These are phyloP conservation scores for Eudemis profundana DNA, from an alignment of 2,888 invertebrate genomes.

Conservation along the genomic window DNA sequence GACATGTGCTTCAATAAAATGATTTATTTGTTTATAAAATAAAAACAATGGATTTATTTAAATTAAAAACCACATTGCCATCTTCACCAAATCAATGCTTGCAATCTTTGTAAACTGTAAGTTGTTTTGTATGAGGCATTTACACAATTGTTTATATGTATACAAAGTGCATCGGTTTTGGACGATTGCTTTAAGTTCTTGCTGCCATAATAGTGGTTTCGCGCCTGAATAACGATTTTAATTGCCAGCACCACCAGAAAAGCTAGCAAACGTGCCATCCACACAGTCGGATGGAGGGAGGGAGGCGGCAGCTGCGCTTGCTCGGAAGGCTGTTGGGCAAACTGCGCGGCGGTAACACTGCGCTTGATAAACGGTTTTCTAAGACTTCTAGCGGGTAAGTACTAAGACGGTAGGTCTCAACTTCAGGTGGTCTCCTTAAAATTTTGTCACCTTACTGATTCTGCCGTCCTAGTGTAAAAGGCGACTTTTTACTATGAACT, in stretches of 20 bases:
- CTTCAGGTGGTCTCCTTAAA: no score
- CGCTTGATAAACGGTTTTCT: conserved; percentile 66
- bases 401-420: background rate
- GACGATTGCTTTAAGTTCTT: no score
- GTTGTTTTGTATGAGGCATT: no score
- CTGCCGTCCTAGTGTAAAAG: no score
- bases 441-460: no score
- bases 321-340: conserved; percentile 69
- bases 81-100: conserved; percentile 4
- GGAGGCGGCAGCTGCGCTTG: conserved; percentile 70
- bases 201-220: no score
- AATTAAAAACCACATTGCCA: conserved; percentile 24
- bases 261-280: conserved; percentile 14
- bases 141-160: no score
- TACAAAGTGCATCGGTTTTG: no score
- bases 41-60: conserved; percentile 27
- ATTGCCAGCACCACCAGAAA: conserved; percentile 9
- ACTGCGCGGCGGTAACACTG: conserved; percentile 69
- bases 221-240: background rate
- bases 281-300: conserved; percentile 65
- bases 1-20: conserved; percentile 12
- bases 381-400: conserved; percentile 68
- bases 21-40: conserved; percentile 52
- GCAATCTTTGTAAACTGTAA: conserved; percentile 24
- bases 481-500: no score